Evolutionary conservation across 2,888 invertebrate species (phyloP).

Genomic region (Scaptomyza cyrtandrae): DNA sequence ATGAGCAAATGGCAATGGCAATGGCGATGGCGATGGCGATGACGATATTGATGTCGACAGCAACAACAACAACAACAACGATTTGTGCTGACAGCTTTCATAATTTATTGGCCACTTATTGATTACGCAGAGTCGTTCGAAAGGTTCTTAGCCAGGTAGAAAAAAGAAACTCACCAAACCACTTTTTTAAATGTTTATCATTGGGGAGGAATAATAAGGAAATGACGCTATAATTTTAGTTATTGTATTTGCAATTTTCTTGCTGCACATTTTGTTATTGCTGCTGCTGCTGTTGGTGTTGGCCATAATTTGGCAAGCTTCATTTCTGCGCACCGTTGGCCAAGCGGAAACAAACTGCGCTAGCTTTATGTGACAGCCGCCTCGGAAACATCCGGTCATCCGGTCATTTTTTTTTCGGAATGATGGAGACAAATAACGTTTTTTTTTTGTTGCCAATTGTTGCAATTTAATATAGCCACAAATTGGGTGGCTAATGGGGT

Average conservation of each 20-base stretch:
- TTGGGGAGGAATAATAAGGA: slow-evolving; percentile 16
- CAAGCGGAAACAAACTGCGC: slow-evolving; percentile 69
- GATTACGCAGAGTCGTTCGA: slow-evolving; percentile 48
- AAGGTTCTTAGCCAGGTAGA: slow-evolving; percentile 22
- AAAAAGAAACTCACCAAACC: neutral
- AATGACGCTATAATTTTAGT: neutral
- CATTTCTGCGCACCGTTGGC: slow-evolving; percentile 43
- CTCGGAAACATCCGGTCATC: slow-evolving; percentile 54
- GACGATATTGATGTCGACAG: no score
- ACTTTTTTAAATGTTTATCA: slow-evolving; percentile 53
- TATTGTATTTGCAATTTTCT: neutral
- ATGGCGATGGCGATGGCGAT: no score
- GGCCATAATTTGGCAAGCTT: slow-evolving; percentile 34
- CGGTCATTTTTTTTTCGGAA: slow-evolving; percentile 5
- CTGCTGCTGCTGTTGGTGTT: slow-evolving; percentile 5
- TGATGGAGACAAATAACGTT: slow-evolving; percentile 30
- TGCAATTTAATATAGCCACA: slow-evolving; percentile 73
- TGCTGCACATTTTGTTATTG: slow-evolving; percentile 15
- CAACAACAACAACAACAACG: slow-evolving; percentile 28
- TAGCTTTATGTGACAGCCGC: slow-evolving; percentile 44
- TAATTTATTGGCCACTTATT: slow-evolving; percentile 78
- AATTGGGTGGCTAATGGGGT: slow-evolving; percentile 62
- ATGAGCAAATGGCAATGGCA: slow-evolving; percentile 21
- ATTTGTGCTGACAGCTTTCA: slow-evolving; percentile 69
- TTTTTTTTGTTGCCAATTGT: slow-evolving; percentile 52